Evolutionary conservation across 2,113 vertebrate species (phyloP).

Genomic region (Trichechus manatus): DNA sequence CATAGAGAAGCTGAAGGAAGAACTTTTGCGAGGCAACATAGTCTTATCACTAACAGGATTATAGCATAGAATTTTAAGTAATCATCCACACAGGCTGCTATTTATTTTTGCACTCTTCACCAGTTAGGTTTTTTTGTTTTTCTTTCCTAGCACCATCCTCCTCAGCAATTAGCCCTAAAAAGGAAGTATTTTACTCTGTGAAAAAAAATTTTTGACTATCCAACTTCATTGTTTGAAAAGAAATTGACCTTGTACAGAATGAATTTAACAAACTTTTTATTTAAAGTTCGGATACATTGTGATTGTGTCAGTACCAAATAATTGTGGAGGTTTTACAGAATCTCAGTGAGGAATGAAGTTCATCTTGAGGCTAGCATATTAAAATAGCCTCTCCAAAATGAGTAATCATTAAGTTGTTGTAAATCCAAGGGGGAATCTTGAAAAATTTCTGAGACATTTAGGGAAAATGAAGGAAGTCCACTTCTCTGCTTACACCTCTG

Average conservation of each 20-base stretch:
- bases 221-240: background rate
- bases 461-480: background rate
- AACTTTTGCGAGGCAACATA: background rate
- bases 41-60: background rate
- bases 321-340: background rate
- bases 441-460: background rate
- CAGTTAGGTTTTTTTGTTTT: background rate
- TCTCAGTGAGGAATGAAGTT: background rate
- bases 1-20: background rate
- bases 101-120: background rate
- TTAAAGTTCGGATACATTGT: background rate
- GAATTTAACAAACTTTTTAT: background rate
- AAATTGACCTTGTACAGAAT: background rate
- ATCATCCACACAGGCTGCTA: background rate
- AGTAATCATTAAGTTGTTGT: background rate
- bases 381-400: background rate
- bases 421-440: background rate
- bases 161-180: background rate
- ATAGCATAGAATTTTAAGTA: background rate
- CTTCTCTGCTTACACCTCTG: background rate
- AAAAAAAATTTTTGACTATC: background rate
- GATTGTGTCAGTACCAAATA: background rate
- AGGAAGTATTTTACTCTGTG: constrained; percentile 31
- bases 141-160: background rate
- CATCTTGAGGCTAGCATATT: background rate